These are phyloP conservation scores for Alviniconcha strummeri DNA, from an alignment of 2,888 invertebrate genomes.

Conservation along the genomic window DNA sequence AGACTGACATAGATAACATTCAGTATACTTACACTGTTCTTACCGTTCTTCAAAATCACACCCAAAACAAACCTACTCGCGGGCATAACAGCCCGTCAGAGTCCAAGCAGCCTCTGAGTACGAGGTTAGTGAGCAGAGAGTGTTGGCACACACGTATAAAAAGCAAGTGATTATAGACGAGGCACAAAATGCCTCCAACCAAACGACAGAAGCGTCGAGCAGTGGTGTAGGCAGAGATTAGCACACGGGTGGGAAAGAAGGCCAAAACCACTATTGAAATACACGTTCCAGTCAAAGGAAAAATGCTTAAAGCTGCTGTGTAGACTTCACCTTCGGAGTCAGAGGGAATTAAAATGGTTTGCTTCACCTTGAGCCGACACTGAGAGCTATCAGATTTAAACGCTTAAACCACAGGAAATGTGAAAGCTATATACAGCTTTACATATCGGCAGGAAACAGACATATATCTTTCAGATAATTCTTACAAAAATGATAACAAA, in stretches of 20 bases:
- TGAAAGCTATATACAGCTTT: no score
- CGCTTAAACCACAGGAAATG: no score
- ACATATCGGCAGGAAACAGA: no score
- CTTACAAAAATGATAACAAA: no score
- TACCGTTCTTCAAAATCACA: not conserved
- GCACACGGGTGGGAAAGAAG: not conserved
- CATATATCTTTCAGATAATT: no score
- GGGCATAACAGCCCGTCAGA: not conserved
- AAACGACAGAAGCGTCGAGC: constrained; percentile 5
- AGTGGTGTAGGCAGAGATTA: not conserved
- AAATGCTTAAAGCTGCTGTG: not conserved
- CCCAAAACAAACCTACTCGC: not conserved
- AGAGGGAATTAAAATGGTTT: no score
- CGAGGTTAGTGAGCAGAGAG: not conserved
- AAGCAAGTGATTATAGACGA: not conserved
- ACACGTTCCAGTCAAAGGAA: not conserved
- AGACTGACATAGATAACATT: no score
- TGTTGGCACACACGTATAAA: not conserved
- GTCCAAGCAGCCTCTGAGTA: not conserved
- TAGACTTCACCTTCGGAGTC: not conserved
- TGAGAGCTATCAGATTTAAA: no score
- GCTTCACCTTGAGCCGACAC: no score
- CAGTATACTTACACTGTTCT: not conserved
- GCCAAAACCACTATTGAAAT: not conserved
- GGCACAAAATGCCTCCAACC: not conserved